Conservation (phyloP, 2,113 vertebrate species). For the Nanorana parkeri region DNA sequence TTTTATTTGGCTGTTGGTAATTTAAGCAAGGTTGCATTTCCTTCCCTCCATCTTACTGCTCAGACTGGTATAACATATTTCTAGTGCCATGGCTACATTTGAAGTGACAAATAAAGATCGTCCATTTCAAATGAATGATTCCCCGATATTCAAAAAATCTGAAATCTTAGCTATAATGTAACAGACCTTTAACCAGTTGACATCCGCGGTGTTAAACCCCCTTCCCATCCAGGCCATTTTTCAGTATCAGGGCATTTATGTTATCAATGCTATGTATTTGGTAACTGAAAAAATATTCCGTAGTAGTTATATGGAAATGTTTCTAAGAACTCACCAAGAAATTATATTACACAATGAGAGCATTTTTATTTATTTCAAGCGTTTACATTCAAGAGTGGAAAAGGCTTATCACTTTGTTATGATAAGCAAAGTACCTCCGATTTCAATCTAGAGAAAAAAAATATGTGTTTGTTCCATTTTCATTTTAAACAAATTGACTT, state of each 20-base stretch:
- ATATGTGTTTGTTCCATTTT: slow-evolving; percentile 39
- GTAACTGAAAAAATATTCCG: too few species aligned
- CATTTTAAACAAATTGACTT: slow-evolving; percentile 49
- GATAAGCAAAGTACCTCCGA: background rate
- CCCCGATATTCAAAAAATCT: background rate
- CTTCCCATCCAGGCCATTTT: too few species aligned
- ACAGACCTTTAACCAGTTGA: too few species aligned
- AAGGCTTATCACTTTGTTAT: slow-evolving; percentile 17
- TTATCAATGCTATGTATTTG: background rate
- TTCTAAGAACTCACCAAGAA: background rate
- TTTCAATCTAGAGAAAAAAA: slow-evolving; percentile 29
- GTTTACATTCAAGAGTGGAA: background rate
- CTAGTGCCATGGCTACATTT: background rate
- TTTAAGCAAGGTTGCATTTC: too few species aligned
- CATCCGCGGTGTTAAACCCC: too few species aligned
- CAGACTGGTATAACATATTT: too few species aligned
- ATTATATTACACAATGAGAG: background rate
- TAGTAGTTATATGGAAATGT: background rate
- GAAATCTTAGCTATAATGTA: background rate
- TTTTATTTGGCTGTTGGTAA: too few species aligned
- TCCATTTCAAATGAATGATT: background rate
- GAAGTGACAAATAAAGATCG: background rate
- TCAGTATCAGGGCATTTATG: too few species aligned
- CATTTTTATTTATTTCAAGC: background rate
- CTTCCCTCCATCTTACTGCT: too few species aligned